phyloP scores from a whole-genome alignment of 2,113 vertebrate species.

The Aepyceros melampus region DNA sequence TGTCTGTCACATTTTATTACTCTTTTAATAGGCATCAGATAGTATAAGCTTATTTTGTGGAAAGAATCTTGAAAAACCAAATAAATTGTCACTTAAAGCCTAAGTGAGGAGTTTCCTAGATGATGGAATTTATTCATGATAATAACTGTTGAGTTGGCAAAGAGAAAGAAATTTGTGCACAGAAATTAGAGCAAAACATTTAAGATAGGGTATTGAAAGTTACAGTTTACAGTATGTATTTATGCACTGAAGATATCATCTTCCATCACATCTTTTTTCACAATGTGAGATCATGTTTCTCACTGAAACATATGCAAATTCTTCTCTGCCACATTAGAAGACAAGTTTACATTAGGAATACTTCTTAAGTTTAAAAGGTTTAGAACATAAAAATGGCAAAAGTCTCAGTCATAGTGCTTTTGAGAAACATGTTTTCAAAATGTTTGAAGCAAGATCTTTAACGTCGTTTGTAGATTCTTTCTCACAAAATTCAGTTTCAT shows the following conservation, averaged over 20 bases:
- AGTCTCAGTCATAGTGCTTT: neutral
- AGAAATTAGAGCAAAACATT: neutral
- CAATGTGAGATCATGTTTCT: neutral
- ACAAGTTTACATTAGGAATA: neutral
- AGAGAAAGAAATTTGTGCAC: neutral
- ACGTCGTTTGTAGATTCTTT: neutral
- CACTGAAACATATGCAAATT: neutral
- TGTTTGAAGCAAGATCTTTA: neutral
- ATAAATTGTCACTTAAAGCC: neutral
- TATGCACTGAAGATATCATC: neutral
- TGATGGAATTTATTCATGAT: neutral
- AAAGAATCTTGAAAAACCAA: neutral
- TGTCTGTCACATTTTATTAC: neutral
- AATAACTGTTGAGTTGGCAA: neutral
- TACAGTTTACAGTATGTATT: neutral
- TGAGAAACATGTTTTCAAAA: neutral
- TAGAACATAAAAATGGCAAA: neutral
- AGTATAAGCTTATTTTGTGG: neutral
- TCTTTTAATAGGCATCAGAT: neutral
- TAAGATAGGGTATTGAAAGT: neutral
- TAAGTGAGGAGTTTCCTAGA: neutral
- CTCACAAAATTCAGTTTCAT: neutral
- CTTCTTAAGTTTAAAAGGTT: neutral
- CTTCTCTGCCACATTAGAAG: neutral
- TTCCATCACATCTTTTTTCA: neutral